A percentile compares a stretch with the other conserved stretches of the same genome.
Evolutionary conservation across 2,888 invertebrate species (phyloP).

Genomic region (Melanostoma scalare): DNA sequence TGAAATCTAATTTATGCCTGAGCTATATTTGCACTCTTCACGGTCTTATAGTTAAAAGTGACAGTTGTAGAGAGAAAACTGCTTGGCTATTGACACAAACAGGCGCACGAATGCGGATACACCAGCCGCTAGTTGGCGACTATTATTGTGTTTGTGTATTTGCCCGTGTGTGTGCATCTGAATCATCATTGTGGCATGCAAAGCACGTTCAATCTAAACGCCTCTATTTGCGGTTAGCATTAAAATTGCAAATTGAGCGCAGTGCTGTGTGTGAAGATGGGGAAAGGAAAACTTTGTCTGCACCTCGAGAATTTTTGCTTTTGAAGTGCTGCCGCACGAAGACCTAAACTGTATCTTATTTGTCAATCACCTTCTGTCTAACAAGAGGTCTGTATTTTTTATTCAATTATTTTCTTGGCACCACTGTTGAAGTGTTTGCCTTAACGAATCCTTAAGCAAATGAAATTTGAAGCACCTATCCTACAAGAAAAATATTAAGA

Average conservation of each 20-base stretch:
- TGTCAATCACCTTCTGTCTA: slow-evolving; percentile 58
- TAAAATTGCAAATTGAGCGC: slow-evolving; percentile 67
- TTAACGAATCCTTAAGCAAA: slow-evolving; percentile 57
- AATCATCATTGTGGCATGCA: slow-evolving; percentile 55
- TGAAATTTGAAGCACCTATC: slow-evolving; percentile 46
- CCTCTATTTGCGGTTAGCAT: slow-evolving; percentile 65
- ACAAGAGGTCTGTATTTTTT: neutral
- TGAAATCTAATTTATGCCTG: slow-evolving; percentile 46
- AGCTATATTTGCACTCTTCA: slow-evolving; percentile 14
- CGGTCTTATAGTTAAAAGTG: slow-evolving; percentile 30
- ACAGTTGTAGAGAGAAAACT: slow-evolving; percentile 36
- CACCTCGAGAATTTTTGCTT: slow-evolving; percentile 34
- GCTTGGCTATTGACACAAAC: slow-evolving; percentile 34
- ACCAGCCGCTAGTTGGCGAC: slow-evolving; percentile 27
- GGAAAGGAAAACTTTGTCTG: slow-evolving; percentile 50
- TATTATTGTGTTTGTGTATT: neutral
- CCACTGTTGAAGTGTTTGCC: neutral
- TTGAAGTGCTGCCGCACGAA: slow-evolving; percentile 50
- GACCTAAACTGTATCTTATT: slow-evolving; percentile 48
- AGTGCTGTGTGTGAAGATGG: slow-evolving; percentile 48
- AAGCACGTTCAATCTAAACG: slow-evolving; percentile 69
- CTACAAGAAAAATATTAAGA: slow-evolving; percentile 22
- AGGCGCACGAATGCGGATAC: slow-evolving; percentile 68
- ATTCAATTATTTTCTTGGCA: slow-evolving; percentile 29
- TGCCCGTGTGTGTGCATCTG: slow-evolving; percentile 8